Base-by-base conservation (phyloP, 2,888 invertebrate species). In the Euplagia quadripunctaria region DNA sequence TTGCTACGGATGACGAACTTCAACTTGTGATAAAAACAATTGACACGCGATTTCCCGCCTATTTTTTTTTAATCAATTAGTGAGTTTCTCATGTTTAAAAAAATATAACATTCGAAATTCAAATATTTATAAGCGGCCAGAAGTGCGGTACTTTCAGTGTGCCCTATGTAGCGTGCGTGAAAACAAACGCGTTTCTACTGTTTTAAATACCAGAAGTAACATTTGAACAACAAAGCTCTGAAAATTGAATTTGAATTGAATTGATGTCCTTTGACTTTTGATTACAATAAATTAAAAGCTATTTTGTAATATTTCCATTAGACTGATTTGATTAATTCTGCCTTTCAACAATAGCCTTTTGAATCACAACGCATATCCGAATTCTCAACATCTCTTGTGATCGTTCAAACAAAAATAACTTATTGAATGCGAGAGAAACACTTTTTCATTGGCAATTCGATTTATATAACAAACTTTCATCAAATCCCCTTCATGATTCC, bases 321-420 rank as follows among this genome's bases (percentile, higher is more conserved):
- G 42, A 66, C 20, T 58, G 31, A 51, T 68, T 70, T 31, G 17
- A 58, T 51, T 41, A 69, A 52, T 65, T 55, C 43, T 58, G 42
- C 61, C 67, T 65, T 58, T 73, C 68, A 20, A 76, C 79, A 84
- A 80, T 72, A 42, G 58, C 65, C 69, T 20, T 80, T 78, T 73
- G 72, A 79, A 71, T 76, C 69, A 71, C 72, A 73, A 71, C 72
- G 58, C 73, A 55, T 72, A 64, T 80, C 72, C 72, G 68, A 80
- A 78, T 78, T 75, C 42, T 71, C 55, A 63, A 69, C 71, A 68
- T 69, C 80, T 77, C 74, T 71, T 75, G 78, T 75, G 82, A 81
- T 79, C 78, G 82, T 76, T 82, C 82, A 84, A 84, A 84, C 79
- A 85, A 84, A 85, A 84, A 81, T 81, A 84, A 81, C 76, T 85